A percentile compares a stretch with the other conserved stretches of the same genome.
Conservation (phyloP, 2,113 vertebrate species). For the Microtus oregoni region DNA sequence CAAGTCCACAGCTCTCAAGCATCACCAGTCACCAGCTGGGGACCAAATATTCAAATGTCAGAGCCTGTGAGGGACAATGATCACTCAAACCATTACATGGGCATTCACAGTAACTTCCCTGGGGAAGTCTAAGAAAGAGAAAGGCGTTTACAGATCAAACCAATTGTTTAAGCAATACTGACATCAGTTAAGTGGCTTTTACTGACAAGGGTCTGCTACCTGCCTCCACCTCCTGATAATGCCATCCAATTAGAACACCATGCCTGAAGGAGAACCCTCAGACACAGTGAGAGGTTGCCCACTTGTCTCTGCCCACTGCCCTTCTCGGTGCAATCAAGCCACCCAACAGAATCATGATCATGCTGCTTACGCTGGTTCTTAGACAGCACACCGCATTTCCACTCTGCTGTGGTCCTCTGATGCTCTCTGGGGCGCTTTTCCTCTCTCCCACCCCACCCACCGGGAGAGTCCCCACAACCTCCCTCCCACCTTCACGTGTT, state of each 20-base stretch:
- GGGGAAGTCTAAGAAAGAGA: neutral
- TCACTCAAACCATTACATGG: neutral
- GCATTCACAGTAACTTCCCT: neutral
- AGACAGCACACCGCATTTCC: neutral
- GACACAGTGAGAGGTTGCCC: neutral
- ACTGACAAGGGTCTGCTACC: neutral
- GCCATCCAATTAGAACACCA: neutral
- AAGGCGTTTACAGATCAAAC: neutral
- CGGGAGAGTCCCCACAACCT: accelerated
- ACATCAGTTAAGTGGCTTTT: neutral
- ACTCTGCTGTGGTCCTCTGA: neutral
- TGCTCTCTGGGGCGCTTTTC: neutral
- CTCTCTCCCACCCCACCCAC: neutral
- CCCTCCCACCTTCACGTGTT: neutral
- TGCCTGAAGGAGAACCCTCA: neutral
- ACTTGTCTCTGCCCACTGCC: neutral
- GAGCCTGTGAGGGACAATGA: neutral
- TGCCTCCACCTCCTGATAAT: neutral
- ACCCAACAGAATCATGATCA: neutral
- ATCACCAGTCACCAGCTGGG: neutral
- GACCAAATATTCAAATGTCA: neutral
- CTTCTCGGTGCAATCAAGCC: neutral
- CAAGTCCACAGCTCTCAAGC: neutral
- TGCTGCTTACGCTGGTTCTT: too few relatives aligned
- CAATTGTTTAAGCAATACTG: neutral